Base-by-base conservation (phyloP, 2,888 invertebrate species). In the Tenthredo notha region DNA sequence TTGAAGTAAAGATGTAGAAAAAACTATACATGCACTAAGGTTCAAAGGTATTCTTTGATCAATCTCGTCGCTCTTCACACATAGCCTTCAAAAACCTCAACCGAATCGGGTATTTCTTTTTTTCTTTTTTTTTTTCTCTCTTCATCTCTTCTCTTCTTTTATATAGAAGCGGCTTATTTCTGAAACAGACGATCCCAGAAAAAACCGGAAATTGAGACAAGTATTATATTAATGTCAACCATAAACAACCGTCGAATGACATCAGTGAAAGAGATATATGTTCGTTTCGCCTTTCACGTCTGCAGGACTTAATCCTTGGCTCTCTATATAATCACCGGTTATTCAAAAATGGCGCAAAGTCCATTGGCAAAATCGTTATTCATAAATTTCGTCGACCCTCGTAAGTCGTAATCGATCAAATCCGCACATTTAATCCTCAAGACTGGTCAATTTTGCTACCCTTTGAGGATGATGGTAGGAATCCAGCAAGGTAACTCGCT, bases 11-110 rank as follows among this genome's bases (percentile, higher is more conserved):
- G 74, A 74, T 74, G 74, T 74, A 10, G 43, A 72, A 40, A 72
- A 37, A 21, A 74, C n/a, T 21, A 21, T 25, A 74, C 74, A 43
- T 47, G 21, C 21, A 21, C 25, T 10, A 43, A 74, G 74, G 74
- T 74, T 74, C 43, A 43, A 74, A 74, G 74, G 74, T 40, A 74
- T 40, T 47, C 74, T 74, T 74, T 74, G 74, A 74, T 74, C 74
- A 74, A 74, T 74, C 43, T 74, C 74, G 43, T 40, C 43, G 43
- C 43, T 74, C 43, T 47, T 43, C 21, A 43, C 25, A 43, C 43
- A 43, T 21, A 74, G 43, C 43, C 25, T 25, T 74, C 25, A 40
- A 74, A 74, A 74, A 74, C 10, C 25, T 40, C 74, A 47, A 40
- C 74, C 43, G 40, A 47, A 74, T 74, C 21, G 43, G 21, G 18